These are phyloP conservation scores for Drosophila melanica DNA, from an alignment of 1,140 invertebrate genomes.

Conservation along the genomic window DNA sequence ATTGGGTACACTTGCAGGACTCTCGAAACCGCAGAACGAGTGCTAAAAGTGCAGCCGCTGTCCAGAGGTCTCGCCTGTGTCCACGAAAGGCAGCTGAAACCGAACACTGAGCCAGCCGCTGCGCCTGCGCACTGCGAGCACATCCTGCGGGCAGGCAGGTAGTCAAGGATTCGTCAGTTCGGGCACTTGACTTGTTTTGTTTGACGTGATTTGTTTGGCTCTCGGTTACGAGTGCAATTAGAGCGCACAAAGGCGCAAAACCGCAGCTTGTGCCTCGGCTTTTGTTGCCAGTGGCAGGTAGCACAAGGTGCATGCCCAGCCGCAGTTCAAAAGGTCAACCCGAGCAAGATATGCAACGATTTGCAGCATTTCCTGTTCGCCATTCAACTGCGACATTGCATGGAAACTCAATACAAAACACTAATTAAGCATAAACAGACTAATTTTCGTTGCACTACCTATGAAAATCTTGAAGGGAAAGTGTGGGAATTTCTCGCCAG, in stretches of 20 bases:
- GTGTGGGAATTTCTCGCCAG: constrained; percentile 62
- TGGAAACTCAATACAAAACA: constrained; percentile 44
- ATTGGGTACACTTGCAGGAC: constrained; percentile 38
- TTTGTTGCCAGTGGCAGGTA: constrained; percentile 52
- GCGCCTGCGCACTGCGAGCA: constrained; percentile 27
- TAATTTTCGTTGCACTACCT: constrained; percentile 51
- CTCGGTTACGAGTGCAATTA: constrained; percentile 67
- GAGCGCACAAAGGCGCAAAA: constrained; percentile 40
- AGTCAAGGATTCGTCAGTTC: constrained; percentile 18
- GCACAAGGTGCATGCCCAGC: constrained; percentile 22
- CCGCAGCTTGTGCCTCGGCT: constrained; percentile 64
- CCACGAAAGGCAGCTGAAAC: constrained; percentile 42
- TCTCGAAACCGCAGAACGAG: constrained; percentile 62
- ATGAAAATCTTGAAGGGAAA: constrained; percentile 7
- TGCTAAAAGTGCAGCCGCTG: constrained; percentile 62
- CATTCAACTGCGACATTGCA: constrained; percentile 21
- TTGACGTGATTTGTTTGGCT: constrained; percentile 63
- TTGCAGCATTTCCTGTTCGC: constrained; percentile 59
- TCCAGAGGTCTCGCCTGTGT: constrained; percentile 19
- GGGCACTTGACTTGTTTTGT: constrained; percentile 64
- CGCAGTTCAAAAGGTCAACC: constrained; percentile 50
- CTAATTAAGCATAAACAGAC: constrained; percentile 76
- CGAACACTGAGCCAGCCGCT: constrained; percentile 35
- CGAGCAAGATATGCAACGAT: constrained; percentile 33
- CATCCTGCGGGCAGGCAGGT: constrained; percentile 46